Evolutionary conservation across 2,888 invertebrate species (phyloP), one percentile per base, ranked within the genome.

Genomic region (Sialis fuliginosa): DNA sequence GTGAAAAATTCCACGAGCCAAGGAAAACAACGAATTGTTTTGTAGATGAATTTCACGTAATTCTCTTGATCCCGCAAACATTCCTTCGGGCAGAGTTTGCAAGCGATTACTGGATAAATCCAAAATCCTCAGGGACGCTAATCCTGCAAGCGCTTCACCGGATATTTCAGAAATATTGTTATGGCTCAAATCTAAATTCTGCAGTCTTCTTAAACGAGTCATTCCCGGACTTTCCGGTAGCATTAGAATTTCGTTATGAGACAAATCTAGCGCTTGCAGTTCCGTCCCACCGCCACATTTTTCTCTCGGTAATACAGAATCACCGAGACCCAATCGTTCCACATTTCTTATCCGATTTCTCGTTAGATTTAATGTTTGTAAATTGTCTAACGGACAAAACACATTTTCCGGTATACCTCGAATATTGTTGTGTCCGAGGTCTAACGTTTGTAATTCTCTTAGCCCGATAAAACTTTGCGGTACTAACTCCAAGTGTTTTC

Each of bases 31-130:
- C 50, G 83, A 81, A 62, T 93, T 92, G 65, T 86, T 81, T 58
- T 88, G 85, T 52, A 89, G 65, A 60, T 88, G 83, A 51, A 90
- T 74, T 66, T 89, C 88, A 50, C 84, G 75, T 48, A 88, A 66
- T 60, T 89, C 88, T 57, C 82, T 76, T 50, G 83, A 82, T 54
- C 82, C 81, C 40, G 81, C 77, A 63, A 93, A 89, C 48, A 90
- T 64, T 42, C 81, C 81, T 56, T 84, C 79, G 1, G 92, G 91
- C 58, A 93, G 64, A 12, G 79, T 76, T 55, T 80, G 81, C 56
- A 95, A 67, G 53, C 77, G 77, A 64, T 95, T 95, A 62, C 83
- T 81, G 54, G 90, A 87, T 59, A 91, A 71, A 70, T 93, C 90
- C 45, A 95, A 66, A 37, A 84, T 77, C 56, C 85, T 76, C 62